Evolutionary conservation across 1,140 invertebrate species (phyloP), one percentile per base, ranked within the genome.

Genomic region (Zelostemma sp.): DNA sequence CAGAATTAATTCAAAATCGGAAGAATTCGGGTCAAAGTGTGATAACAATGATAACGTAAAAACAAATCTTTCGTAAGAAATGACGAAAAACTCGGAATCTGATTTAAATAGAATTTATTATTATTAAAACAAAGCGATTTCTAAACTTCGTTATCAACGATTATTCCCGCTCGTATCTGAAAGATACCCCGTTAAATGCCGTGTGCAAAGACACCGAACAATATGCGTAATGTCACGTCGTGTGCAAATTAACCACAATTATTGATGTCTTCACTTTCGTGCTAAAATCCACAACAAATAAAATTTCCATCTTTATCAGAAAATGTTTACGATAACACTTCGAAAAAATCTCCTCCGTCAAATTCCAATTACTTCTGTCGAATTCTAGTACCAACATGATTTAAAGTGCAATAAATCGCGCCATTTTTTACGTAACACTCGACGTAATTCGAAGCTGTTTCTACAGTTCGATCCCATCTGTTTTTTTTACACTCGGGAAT

Each of bases 131-230:
- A n/a, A n/a, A n/a, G n/a, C n/a, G n/a, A 31, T 31, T 11, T 31
- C 28, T 5, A 5, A 11, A 31, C 28, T 5, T 40, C 8, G 55
- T 57, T 57, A 57, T 57, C 55, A 9, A 18, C 35, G 8, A 35
- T 41, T 40, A 57, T 57, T 57, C 35, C 48, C 48, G 16, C 46
- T 57, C 55, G 19, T 57, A 57, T 57, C 43, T 57, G 46, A 57
- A 17, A 57, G 41, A 57, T 57, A 57, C 35, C 19, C 3, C 40
- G 14, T 47, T 38, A 38, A 38, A 57, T 46, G 55, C 46, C 55
- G 55, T 57, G 43, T 57, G 55, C 45, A 48, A 57, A 47, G 25
- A 18, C 28, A 46, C 38, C 31, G 48, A 47, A 35, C 55, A 57
- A 51, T 16, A 33, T 57, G 11, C 28, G 11, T 47, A 40, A 40